Conservation (phyloP, 2,888 invertebrate species). For the Dryobotodes eremita region DNA sequence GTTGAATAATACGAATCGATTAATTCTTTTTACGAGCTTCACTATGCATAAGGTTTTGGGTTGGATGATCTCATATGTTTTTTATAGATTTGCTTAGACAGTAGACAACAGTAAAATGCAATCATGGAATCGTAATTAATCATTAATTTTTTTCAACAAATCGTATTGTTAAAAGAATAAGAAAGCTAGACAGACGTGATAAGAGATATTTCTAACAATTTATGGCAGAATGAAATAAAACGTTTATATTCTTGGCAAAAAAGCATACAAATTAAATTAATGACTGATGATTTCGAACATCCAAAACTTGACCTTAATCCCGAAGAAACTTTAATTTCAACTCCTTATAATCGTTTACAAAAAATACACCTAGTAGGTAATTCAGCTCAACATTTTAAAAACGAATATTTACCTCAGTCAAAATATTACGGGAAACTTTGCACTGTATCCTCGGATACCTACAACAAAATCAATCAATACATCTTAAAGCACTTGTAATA, state of each 20-base stretch:
- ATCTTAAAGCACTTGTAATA: no score
- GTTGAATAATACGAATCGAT: constrained; percentile 56
- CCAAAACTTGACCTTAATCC: background rate
- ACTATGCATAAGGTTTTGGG: constrained; percentile 30
- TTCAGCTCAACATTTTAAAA: background rate
- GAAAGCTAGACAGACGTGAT: constrained; percentile 49
- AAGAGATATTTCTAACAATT: constrained; percentile 38
- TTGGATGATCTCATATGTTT: constrained; percentile 63
- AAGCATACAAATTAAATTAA: background rate
- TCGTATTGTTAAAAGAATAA: constrained; percentile 47
- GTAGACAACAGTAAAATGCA: constrained; percentile 63
- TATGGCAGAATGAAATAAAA: constrained; percentile 30
- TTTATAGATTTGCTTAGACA: constrained; percentile 59
- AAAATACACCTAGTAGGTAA: background rate
- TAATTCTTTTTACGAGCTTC: constrained; percentile 46
- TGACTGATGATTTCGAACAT: background rate
- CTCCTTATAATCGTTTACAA: background rate
- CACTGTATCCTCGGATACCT: background rate
- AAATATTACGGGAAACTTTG: background rate
- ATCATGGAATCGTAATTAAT: constrained; percentile 65
- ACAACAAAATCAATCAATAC: no score
- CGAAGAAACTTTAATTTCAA: background rate
- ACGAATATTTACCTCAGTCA: background rate
- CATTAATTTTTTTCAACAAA: constrained; percentile 55
- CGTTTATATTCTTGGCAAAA: background rate